These are phyloP conservation scores for Amiota communis DNA, from an alignment of 2,888 invertebrate genomes.

Conservation along the genomic window DNA sequence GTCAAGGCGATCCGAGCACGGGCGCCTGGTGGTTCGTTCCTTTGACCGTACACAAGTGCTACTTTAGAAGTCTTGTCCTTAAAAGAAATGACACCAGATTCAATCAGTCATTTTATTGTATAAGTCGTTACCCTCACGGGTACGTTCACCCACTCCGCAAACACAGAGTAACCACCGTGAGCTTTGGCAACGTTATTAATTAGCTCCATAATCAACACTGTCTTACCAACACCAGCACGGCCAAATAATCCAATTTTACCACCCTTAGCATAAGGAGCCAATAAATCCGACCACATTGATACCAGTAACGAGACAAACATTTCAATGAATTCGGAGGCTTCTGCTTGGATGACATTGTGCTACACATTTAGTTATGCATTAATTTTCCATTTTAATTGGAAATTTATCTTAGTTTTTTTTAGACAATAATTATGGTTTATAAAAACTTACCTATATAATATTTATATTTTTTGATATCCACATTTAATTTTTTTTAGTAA, in stretches of 20 bases:
- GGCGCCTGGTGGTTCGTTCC: conserved; percentile 97
- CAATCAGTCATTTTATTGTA: conserved; percentile 98
- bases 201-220: conserved; percentile 96
- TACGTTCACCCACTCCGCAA: conserved; percentile 97
- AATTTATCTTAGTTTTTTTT: too few species aligned
- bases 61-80: conserved; percentile 90
- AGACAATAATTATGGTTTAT: too few species aligned
- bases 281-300: conserved; percentile 91
- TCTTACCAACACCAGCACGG: conserved; percentile 96
- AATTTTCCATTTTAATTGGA: too few species aligned
- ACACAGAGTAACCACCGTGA: conserved; percentile 96
- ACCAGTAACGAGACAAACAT: conserved; percentile 95
- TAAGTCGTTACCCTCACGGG: conserved; percentile 95
- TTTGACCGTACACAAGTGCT: conserved; percentile 94
- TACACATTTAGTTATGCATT: too few species aligned
- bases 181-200: conserved; percentile 97
- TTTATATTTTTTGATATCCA: too few species aligned
- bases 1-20: conserved; percentile 94
- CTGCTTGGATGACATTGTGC: conserved; percentile 95
- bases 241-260: conserved; percentile 96
- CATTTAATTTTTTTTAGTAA: too few species aligned
- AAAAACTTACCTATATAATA: too few species aligned
- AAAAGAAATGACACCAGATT: conserved; percentile 91
- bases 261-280: conserved; percentile 94
- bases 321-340: conserved; percentile 92